Percentiles rank a stretch among this genome's conserved stretches.
Evolutionary conservation across 1,140 invertebrate species (phyloP).

Genomic region (Drosophila guanche): DNA sequence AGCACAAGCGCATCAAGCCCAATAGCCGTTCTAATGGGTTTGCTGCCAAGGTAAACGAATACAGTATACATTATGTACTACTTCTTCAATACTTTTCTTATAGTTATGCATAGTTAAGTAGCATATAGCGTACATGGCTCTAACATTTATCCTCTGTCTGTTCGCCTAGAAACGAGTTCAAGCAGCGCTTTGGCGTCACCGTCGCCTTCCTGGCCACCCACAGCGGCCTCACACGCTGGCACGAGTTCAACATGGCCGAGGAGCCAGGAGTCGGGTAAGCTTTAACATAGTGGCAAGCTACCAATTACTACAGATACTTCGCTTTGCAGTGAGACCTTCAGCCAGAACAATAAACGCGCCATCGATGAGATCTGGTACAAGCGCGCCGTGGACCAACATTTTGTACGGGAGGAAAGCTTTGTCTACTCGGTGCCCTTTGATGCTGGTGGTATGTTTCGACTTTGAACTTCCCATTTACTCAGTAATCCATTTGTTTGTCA

Average conservation of each 20-base stretch:
- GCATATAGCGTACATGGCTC: background rate
- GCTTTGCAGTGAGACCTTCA: slow-evolving; percentile 84
- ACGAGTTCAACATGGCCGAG: slow-evolving; percentile 87
- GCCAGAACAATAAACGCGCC: slow-evolving; percentile 88
- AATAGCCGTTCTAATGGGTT: slow-evolving; percentile 91
- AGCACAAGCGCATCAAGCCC: slow-evolving; percentile 86
- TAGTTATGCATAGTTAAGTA: background rate
- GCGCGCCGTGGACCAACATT: slow-evolving; percentile 95
- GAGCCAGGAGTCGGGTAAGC: slow-evolving; percentile 72
- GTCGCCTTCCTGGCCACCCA: slow-evolving; percentile 94
- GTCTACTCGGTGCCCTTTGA: slow-evolving; percentile 94
- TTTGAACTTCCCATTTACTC: background rate
- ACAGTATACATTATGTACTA: slow-evolving; percentile 34
- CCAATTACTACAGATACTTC: too few relatives aligned
- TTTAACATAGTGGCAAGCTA: background rate
- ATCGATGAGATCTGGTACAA: slow-evolving; percentile 97
- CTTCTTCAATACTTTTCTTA: background rate
- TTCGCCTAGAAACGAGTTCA: slow-evolving; percentile 88
- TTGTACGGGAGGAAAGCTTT: slow-evolving; percentile 91
- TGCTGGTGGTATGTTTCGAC: slow-evolving; percentile 58
- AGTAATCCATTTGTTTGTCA: background rate
- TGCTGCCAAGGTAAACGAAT: slow-evolving; percentile 90
- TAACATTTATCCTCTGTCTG: slow-evolving; percentile 37
- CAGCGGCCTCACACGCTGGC: slow-evolving; percentile 94
- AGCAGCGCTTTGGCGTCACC: slow-evolving; percentile 92